Conservation (phyloP, 2,113 vertebrate species). For the Hipposideros armiger region DNA sequence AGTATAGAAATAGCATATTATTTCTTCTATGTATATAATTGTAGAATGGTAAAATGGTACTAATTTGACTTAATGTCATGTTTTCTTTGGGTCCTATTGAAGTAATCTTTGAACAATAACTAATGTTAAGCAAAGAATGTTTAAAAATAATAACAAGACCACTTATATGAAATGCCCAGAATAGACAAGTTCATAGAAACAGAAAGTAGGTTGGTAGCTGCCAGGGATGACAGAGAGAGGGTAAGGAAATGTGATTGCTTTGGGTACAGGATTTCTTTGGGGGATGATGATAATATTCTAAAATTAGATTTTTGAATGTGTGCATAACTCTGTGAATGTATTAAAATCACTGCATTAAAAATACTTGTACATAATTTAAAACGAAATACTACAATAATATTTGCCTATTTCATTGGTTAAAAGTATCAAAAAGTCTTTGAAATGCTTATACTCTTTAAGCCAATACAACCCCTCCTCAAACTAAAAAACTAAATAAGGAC, state of each 20-base stretch:
- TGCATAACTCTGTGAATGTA: not conserved
- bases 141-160: conserved; percentile 36
- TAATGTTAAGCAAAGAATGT: not conserved
- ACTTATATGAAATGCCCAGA: not conserved
- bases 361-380: not conserved
- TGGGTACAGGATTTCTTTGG: not conserved
- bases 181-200: not conserved
- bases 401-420: not conserved
- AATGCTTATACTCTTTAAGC: not conserved
- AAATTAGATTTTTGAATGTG: not conserved
- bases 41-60: not conserved
- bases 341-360: not conserved
- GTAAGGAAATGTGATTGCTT: accelerated
- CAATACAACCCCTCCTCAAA: not conserved
- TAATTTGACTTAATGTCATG: not conserved
- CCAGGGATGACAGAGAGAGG: accelerated
- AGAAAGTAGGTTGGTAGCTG: not conserved
- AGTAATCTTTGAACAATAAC: conserved; percentile 49
- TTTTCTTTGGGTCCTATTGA: conserved; percentile 47
- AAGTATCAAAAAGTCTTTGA: not conserved
- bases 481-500: not conserved
- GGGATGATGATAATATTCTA: not conserved
- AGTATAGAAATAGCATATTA: not conserved
- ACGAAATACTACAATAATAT: not conserved
- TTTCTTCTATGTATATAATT: conserved; percentile 37